Evolutionary conservation across 1,140 invertebrate genomes (phyloP), one percentile per base, ranked within the genome.

Genomic region (Elysia chlorotica): DNA sequence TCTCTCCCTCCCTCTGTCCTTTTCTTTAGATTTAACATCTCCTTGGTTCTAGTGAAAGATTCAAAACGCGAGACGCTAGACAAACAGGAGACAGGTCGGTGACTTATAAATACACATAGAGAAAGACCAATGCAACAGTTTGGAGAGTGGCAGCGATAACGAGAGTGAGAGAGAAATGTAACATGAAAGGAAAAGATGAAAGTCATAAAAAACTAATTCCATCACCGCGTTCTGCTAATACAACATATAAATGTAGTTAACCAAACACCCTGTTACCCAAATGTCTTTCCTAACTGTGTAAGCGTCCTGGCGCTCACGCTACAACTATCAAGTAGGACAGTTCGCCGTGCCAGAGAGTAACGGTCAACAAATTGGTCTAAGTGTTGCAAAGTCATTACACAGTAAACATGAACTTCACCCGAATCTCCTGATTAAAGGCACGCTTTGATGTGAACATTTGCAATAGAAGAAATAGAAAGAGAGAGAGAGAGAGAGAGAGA

Each of bases 401-500:
- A n/a, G 4, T 6, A 10, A 33, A 33, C 10, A 6, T 2, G 63
- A 41, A 28, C 10, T 23, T 5, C 21, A 2, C 23, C 30, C 23
- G 30, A 30, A 54, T 66, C 31, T 25, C 65, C 1, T 31, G 36
- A 66, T 23, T 38, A 35, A 19, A 30, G 41, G 17, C 31, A 3
- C 19, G 48, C 21, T n/a, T 33, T n/a, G 66, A 25, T 37, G 30
- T 28, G 56, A 56, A 56, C 14, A 57, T 30, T 5, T n/a, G 23
- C 25, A 36, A 38, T 5, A 2, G 28, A 59, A 33, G 2, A 54
- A 30, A 36, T 14, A 14, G 10, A 57, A 37, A 54, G 28, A 35
- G 41, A 53, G 41, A 68, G 41, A 68, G 36, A 68, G 41, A 54
- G 41, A 54, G 41, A 53, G 28, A 30, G 37, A 48, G 36, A 68